phyloP scores from a whole-genome alignment of 2,113 vertebrate genomes.

The Aythya baeri region DNA sequence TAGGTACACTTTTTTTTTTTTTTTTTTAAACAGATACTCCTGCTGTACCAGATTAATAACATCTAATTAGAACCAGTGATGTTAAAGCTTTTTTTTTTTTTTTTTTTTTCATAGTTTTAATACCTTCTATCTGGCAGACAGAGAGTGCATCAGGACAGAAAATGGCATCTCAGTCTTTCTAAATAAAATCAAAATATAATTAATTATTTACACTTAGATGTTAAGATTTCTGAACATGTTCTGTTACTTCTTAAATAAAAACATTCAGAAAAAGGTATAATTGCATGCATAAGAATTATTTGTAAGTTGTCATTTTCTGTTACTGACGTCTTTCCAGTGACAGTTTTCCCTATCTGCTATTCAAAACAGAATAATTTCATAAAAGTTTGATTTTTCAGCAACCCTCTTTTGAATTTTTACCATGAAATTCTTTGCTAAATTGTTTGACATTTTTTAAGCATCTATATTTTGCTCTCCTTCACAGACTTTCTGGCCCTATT shows the following conservation, averaged over 20 bases:
- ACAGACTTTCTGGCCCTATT: background rate
- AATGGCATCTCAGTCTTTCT: background rate
- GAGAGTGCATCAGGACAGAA: background rate
- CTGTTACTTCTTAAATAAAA: background rate
- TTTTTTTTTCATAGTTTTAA: background rate
- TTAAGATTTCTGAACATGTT: background rate
- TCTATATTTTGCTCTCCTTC: background rate
- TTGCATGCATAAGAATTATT: background rate
- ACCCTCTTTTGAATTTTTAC: background rate
- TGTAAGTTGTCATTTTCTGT: background rate
- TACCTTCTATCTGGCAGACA: background rate
- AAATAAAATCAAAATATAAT: background rate
- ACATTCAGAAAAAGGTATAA: background rate
- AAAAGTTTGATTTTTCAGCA: background rate
- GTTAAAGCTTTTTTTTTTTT: background rate
- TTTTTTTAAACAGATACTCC: background rate
- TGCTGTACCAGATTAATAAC: background rate
- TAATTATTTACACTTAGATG: background rate
- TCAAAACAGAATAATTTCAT: background rate
- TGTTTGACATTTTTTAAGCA: background rate
- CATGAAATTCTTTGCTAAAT: background rate
- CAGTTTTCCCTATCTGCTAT: background rate
- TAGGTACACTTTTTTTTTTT: background rate
- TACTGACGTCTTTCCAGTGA: background rate
- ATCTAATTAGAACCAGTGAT: background rate